Evolutionary conservation across 2,888 invertebrate species (phyloP).

Genomic region (Lathronympha strigana): DNA sequence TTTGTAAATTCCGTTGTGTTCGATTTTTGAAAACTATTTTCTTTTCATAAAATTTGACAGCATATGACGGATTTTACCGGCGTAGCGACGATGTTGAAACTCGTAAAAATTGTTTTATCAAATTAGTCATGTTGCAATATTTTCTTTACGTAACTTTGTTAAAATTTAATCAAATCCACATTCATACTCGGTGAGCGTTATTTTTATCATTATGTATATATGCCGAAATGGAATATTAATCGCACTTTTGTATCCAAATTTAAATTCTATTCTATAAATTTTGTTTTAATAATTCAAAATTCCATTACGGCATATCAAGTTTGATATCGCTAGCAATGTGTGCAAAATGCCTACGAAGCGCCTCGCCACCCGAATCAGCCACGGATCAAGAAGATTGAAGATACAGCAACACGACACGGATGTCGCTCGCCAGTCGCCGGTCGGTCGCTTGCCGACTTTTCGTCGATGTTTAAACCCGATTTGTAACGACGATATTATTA

Average conservation of each 20-base stretch:
- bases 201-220: conserved; percentile 63
- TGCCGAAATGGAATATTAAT: conserved; percentile 67
- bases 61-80: no score
- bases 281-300: conserved; percentile 40
- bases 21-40: no score
- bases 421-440: conserved; percentile 19
- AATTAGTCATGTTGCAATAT: conserved; percentile 52
- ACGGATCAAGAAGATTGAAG: conserved; percentile 55
- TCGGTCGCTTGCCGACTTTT: not conserved
- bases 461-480: not conserved
- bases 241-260: conserved; percentile 27
- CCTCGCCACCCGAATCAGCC: conserved; percentile 76
- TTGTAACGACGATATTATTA: not conserved
- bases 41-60: no score
- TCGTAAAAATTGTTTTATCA: not conserved
- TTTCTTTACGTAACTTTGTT: conserved; percentile 9
- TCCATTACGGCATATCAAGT: conserved; percentile 65
- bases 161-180: conserved; percentile 49
- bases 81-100: no score
- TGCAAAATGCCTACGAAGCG: conserved; percentile 74
- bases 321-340: conserved; percentile 80
- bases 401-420: conserved; percentile 35
- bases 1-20: no score
- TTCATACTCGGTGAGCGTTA: conserved; percentile 77
- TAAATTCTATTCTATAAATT: conserved; percentile 25